Conservation (phyloP, 1,140 invertebrate species). For the Drosophila pseudoananassae region DNA sequence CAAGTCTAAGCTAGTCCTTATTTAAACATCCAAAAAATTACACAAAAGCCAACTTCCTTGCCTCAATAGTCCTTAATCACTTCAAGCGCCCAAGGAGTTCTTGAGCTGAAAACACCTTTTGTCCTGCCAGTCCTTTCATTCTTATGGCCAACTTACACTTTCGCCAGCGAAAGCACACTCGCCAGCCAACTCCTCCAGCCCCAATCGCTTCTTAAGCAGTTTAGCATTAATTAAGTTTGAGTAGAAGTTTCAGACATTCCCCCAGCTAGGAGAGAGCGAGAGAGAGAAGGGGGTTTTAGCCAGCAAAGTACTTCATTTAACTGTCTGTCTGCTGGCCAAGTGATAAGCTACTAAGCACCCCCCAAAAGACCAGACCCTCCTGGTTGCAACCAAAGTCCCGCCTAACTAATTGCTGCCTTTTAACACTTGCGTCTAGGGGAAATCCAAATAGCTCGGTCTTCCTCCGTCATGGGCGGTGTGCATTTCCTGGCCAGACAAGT, state of each 20-base stretch:
- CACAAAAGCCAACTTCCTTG: background rate
- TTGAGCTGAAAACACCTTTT: conserved; percentile 1
- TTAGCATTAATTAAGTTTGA: conserved; percentile 79
- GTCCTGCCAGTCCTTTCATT: background rate
- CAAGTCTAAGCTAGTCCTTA: no score
- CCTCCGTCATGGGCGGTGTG: conserved; percentile 21
- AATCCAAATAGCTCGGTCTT: conserved; percentile 28
- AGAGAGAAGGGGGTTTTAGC: conserved; percentile 17
- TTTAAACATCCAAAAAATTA: background rate
- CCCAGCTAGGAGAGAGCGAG: background rate
- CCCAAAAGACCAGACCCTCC: conserved; percentile 9
- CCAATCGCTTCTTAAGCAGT: conserved; percentile 66
- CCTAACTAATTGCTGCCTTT: conserved; percentile 73
- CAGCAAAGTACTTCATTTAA: conserved; percentile 60
- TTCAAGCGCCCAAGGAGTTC: background rate
- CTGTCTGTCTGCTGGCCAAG: conserved; percentile 68
- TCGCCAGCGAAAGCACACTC: background rate
- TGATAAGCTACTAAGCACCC: conserved; percentile 54
- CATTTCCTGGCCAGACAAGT: conserved; percentile 46
- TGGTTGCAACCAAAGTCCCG: conserved; percentile 8
- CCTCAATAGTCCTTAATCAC: background rate
- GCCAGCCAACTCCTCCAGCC: conserved; percentile 5
- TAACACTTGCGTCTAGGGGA: conserved; percentile 56
- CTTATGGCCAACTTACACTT: conserved; percentile 33
- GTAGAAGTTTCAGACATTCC: conserved; percentile 59